Conservation (phyloP, 1,140 invertebrate genomes). For the Calephelis virginiensis region DNA sequence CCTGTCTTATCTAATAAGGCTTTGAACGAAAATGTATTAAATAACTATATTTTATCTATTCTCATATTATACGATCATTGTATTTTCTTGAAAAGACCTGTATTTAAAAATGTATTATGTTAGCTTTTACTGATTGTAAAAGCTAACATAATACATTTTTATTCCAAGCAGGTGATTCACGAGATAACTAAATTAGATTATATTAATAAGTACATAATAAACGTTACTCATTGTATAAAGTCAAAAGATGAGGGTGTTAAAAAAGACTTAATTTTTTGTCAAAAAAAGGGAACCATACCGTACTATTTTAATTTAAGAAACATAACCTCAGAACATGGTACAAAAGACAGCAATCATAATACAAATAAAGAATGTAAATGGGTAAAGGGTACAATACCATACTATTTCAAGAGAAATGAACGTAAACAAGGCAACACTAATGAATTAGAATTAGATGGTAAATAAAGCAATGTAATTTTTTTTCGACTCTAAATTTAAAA, state of each 20-base stretch:
- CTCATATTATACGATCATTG: neutral
- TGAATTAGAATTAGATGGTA: neutral
- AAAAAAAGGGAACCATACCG: neutral
- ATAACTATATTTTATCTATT: neutral
- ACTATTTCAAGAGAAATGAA: neutral
- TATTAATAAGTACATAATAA: slow-evolving; percentile 1
- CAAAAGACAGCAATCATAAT: too few relatives aligned
- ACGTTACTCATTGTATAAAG: neutral
- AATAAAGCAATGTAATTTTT: neutral
- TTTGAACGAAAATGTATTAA: neutral
- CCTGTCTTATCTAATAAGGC: neutral
- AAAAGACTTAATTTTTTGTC: neutral
- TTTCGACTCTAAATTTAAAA: neutral
- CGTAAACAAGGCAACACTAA: neutral
- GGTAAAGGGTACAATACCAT: slow-evolving; percentile 1
- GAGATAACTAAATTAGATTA: neutral
- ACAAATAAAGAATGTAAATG: too few relatives aligned
- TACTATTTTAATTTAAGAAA: slow-evolving; percentile 1
- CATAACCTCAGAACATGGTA: neutral
- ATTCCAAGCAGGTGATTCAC: neutral
- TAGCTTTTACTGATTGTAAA: too few relatives aligned
- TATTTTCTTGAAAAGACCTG: neutral
- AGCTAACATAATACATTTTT: neutral
- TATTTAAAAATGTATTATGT: neutral
- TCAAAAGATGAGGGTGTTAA: neutral